Percentiles rank a stretch among this genome's conserved stretches.
Evolutionary conservation across 2,888 invertebrate genomes (phyloP).

Genomic region (Chymomyza caudatula): DNA sequence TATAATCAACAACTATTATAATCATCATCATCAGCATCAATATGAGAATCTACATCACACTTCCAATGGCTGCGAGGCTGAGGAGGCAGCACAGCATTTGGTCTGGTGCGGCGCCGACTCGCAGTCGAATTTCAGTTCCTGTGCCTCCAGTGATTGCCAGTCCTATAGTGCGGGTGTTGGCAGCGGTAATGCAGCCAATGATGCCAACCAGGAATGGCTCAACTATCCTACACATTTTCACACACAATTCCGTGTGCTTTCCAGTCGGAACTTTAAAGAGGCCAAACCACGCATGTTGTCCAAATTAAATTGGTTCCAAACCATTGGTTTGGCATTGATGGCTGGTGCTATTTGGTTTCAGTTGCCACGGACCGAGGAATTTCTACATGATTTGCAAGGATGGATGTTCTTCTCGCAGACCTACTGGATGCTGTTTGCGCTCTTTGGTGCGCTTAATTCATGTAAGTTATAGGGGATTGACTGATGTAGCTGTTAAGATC

Average conservation of each 20-base stretch:
- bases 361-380: slow-evolving; percentile 85
- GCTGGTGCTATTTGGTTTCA: slow-evolving; percentile 89
- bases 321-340: slow-evolving; percentile 84
- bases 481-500: background rate
- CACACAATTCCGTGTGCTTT: slow-evolving; percentile 87
- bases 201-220: slow-evolving; percentile 79
- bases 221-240: slow-evolving; percentile 88
- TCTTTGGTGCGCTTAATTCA: slow-evolving; percentile 87
- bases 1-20: slow-evolving; percentile 72
- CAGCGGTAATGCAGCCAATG: slow-evolving; percentile 16
- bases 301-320: slow-evolving; percentile 87
- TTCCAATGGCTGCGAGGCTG: slow-evolving; percentile 48
- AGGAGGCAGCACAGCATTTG: slow-evolving; percentile 80
- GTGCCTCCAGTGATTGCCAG: slow-evolving; percentile 79
- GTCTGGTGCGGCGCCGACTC: slow-evolving; percentile 81
- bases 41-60: slow-evolving; percentile 56
- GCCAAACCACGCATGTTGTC: slow-evolving; percentile 87
- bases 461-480: slow-evolving; percentile 80
- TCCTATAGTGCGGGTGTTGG: slow-evolving; percentile 43
- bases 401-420: slow-evolving; percentile 91
- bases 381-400: slow-evolving; percentile 87
- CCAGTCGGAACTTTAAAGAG: slow-evolving; percentile 86
- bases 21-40: slow-evolving; percentile 51
- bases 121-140: slow-evolving; percentile 84
- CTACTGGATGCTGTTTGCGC: slow-evolving; percentile 89